Percentiles rank a stretch among this genome's conserved stretches.
Evolutionary conservation across 2,113 vertebrate genomes (phyloP).

Genomic region (Pipa parva): DNA sequence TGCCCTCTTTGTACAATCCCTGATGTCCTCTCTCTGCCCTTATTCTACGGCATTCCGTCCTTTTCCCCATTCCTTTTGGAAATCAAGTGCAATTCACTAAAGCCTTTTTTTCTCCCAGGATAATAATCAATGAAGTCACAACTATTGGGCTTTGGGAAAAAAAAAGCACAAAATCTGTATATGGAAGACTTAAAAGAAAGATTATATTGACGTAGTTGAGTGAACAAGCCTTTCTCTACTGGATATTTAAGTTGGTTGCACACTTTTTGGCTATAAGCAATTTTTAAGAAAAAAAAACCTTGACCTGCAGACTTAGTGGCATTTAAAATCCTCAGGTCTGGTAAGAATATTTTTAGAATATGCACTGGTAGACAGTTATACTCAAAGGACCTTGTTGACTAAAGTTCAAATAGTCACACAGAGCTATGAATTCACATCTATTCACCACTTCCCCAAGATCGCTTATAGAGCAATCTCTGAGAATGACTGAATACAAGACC

Average conservation of each 20-base stretch:
- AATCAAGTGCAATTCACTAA: conserved; percentile 36
- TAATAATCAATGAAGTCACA: conserved; percentile 14
- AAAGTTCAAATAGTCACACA: too few relatives aligned
- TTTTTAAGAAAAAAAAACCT: too few relatives aligned
- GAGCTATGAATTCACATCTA: too few relatives aligned
- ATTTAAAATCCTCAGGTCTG: too few relatives aligned
- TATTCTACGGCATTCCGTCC: background rate
- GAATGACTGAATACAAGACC: too few relatives aligned
- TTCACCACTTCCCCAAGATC: too few relatives aligned
- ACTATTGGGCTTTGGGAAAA: conserved; percentile 33
- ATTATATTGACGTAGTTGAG: conserved; percentile 1
- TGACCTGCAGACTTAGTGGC: background rate
- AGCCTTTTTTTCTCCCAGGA: conserved; percentile 1
- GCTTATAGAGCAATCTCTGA: too few relatives aligned
- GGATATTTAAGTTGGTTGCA: background rate
- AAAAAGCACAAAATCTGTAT: conserved; percentile 25
- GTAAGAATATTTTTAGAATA: too few relatives aligned
- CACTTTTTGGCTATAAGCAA: background rate
- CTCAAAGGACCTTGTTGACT: too few relatives aligned
- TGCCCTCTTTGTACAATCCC: background rate
- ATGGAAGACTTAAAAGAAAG: background rate
- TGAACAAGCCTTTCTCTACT: background rate
- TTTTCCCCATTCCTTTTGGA: conserved; percentile 8
- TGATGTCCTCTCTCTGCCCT: too few relatives aligned
- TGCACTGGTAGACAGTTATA: too few relatives aligned